phyloP scores from a whole-genome alignment of 1,140 invertebrate genomes.

The Aphaenogaster floridana region DNA sequence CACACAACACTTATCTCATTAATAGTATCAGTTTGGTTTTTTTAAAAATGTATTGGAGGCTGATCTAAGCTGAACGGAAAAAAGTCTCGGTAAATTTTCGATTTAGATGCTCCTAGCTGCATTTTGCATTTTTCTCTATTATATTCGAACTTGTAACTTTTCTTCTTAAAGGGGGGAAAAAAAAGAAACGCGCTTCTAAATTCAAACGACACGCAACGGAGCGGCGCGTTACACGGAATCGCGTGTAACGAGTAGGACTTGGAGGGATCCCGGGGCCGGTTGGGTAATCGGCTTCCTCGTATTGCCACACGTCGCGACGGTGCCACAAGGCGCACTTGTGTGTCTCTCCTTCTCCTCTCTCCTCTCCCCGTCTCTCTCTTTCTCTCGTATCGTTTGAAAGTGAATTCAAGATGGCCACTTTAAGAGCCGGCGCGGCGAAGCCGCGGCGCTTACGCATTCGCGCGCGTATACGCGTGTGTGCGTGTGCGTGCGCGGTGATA shows the following conservation, averaged over 20 bases:
- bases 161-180: neutral
- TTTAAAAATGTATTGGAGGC: too few species aligned
- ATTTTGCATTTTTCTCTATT: constrained; percentile 2
- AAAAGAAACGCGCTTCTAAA: constrained; percentile 27
- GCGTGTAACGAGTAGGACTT: constrained; percentile 63
- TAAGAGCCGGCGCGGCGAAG: constrained; percentile 66
- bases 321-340: constrained; percentile 69
- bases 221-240: constrained; percentile 60
- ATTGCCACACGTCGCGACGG: constrained; percentile 80
- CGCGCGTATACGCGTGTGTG: constrained; percentile 7
- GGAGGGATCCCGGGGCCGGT: constrained; percentile 75
- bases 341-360: constrained; percentile 45
- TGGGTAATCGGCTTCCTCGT: constrained; percentile 85
- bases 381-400: constrained; percentile 78
- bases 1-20: too few species aligned
- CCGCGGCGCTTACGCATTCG: constrained; percentile 7
- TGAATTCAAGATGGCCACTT: constrained; percentile 83
- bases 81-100: neutral
- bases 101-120: neutral
- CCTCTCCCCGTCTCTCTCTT: neutral
- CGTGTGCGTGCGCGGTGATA: constrained; percentile 67
- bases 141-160: constrained; percentile 11
- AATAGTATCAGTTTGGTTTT: too few species aligned
- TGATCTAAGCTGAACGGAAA: neutral
- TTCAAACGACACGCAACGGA: constrained; percentile 28